A percentile compares a stretch with the other conserved stretches of the same genome.
Evolutionary conservation across 2,888 invertebrate genomes (phyloP).

Genomic region (Zonitis immaculata): DNA sequence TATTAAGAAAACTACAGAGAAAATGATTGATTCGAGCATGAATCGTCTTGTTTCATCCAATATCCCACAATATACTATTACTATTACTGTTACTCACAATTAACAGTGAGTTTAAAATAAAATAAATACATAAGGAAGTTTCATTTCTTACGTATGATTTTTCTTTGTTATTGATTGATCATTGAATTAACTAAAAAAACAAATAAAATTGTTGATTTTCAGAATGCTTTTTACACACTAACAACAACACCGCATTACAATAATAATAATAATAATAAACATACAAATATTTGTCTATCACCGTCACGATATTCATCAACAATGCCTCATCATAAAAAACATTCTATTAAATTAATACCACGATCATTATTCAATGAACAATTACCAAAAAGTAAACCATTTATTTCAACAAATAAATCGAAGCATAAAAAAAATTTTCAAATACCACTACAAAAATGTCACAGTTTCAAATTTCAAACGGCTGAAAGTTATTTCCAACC

Average conservation of each 20-base stretch:
- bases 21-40: too few species aligned
- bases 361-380: conserved; percentile 46
- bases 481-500: conserved; percentile 60
- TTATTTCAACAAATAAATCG: conserved; percentile 44
- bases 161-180: too few species aligned
- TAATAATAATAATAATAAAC: too few species aligned
- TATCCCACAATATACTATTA: too few species aligned
- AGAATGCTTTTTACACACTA: conserved; percentile 51
- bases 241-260: conserved; percentile 52
- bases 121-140: too few species aligned
- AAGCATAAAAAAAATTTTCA: conserved; percentile 61
- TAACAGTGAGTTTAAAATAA: too few species aligned
- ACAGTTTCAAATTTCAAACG: conserved; percentile 55
- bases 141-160: too few species aligned
- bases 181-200: conserved; percentile 1
- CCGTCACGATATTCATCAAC: conserved; percentile 50
- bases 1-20: too few species aligned
- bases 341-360: conserved; percentile 49
- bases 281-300: conserved; percentile 53
- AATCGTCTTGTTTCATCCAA: too few species aligned
- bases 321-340: conserved; percentile 55
- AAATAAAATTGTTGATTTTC: conserved; percentile 40
- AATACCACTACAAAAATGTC: conserved; percentile 61
- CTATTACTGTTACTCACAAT: too few species aligned
- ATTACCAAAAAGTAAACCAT: conserved; percentile 46